Base-by-base conservation (phyloP, 30 jellyfish, hydroid and myxozoan genomes). In the Chironex yamaguchii region DNA sequence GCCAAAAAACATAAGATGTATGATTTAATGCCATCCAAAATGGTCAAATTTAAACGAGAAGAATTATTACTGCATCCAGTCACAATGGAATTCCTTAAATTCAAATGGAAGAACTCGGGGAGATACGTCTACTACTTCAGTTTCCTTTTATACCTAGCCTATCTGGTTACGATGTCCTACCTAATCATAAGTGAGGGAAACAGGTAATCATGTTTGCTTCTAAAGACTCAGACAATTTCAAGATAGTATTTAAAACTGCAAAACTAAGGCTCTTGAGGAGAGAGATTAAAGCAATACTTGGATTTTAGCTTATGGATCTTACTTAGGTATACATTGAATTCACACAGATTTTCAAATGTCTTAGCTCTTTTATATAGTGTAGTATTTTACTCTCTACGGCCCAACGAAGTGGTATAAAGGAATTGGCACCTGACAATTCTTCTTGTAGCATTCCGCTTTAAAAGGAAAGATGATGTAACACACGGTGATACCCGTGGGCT, bases 121-220 rank as follows among this genome's bases (percentile, higher is more conserved):
- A 75, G 94, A 71, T 58, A 84, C 48, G 48, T 62, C 34, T 84
- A 84, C 65, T 84, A 84, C 49, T 52, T 62, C 32, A 84, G 94
- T 29, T 84, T 84, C 52, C 51, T 84, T 1, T 20, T 70, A 23
- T 84, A 84, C 34, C 48, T 53, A 34, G 12, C 71, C 6, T 84
- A 26, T 69, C 51, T 84, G 2, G 34, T 70, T 24, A 42, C 94
- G 32, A 49, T 84, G 71, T 66, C 76, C 31, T 35, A 66, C 1
- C 48, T 75, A 2, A 74, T 62, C 22, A 35, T 84, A 6, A 2
- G 70, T 23, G 82, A 62, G 54, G 76, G 64, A 12, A 32, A 52
- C 20, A 3, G 54, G 94, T 84, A 71, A 69, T 82, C 53, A 29
- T 6, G 17, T 42, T 6, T 42, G 17, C 17, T 42, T 42, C 58